Conservation (phyloP, 1,140 invertebrate genomes). For the Macrosteles quadrilineatus region DNA sequence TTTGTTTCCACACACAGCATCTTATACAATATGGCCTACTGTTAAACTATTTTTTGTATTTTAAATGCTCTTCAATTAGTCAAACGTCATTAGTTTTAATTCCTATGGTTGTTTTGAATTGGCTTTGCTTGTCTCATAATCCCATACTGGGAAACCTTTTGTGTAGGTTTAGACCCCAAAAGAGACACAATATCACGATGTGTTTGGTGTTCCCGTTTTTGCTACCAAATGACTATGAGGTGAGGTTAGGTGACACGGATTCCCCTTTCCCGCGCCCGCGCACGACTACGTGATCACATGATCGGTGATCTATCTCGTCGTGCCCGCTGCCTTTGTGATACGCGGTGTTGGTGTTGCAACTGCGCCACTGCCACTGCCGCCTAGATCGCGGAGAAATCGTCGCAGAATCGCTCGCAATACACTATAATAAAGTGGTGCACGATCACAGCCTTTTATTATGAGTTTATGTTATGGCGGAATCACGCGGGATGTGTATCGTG, state of each 20-base stretch:
- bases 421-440: background rate
- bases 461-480: background rate
- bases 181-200: background rate
- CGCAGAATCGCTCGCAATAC: background rate
- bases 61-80: too few relatives aligned
- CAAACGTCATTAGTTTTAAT: too few relatives aligned
- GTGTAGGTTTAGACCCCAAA: too few relatives aligned
- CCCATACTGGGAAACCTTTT: too few relatives aligned
- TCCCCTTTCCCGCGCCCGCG: background rate
- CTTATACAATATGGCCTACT: too few relatives aligned
- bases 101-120: too few relatives aligned
- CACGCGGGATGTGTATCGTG: background rate
- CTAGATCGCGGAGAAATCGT: slow-evolving; percentile 8
- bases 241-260: background rate
- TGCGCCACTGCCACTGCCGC: background rate
- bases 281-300: background rate
- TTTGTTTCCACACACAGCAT: too few relatives aligned
- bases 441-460: background rate
- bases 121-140: too few relatives aligned
- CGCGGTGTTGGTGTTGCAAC: slow-evolving; percentile 9
- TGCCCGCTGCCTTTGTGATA: slow-evolving; percentile 12
- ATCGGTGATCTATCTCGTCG: background rate
- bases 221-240: too few relatives aligned
- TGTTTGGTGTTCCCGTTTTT: too few relatives aligned
- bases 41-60: too few relatives aligned